Evolutionary conservation across 2,113 vertebrate species (phyloP).

Genomic region (Cisticola juncidis): DNA sequence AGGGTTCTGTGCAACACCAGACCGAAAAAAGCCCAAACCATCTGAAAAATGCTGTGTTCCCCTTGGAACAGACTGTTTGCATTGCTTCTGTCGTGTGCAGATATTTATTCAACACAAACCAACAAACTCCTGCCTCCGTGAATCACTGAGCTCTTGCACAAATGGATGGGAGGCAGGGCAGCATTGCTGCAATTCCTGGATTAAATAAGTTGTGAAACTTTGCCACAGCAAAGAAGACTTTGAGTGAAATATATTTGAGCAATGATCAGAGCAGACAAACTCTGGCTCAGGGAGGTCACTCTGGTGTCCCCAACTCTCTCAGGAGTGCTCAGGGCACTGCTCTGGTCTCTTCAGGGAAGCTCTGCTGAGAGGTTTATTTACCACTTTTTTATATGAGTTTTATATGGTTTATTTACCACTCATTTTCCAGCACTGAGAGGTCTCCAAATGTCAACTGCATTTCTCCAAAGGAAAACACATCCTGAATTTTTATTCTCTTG

Average conservation of each 20-base stretch:
- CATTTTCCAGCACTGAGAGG: not conserved
- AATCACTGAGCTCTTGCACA: not conserved
- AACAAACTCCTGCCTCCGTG: not conserved
- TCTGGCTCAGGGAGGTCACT: not conserved
- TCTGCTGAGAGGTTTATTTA: not conserved
- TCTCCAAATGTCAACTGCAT: not conserved
- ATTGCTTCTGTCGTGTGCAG: not conserved
- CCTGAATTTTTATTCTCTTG: not conserved
- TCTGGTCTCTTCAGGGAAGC: not conserved
- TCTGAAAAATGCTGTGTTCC: not conserved
- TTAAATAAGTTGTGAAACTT: not conserved
- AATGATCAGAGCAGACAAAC: not conserved
- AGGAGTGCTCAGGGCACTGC: not conserved
- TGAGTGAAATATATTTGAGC: not conserved
- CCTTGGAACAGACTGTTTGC: not conserved
- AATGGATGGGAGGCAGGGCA: not conserved
- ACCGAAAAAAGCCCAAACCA: not conserved
- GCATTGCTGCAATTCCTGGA: not conserved
- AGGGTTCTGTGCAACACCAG: not conserved
- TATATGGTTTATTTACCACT: not conserved
- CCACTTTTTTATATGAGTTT: too few species aligned
- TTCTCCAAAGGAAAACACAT: not conserved
- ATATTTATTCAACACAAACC: not conserved
- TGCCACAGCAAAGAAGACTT: not conserved
- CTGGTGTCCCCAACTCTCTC: not conserved